Evolutionary conservation across 2,888 invertebrate species (phyloP), one percentile per base, ranked within the genome.

Genomic region (Drosophila merina): DNA sequence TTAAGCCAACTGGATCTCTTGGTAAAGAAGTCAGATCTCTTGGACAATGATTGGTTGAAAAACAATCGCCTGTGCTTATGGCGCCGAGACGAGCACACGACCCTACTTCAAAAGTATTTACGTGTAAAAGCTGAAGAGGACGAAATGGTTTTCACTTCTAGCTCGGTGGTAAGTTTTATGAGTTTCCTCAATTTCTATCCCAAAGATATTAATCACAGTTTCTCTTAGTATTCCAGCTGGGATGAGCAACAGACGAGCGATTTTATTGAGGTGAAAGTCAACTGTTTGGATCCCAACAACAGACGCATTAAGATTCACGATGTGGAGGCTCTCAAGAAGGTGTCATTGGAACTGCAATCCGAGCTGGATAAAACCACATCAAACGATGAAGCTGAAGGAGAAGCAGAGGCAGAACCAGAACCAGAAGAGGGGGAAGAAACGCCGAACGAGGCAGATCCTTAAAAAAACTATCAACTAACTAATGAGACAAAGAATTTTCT

Each of bases 31-130:
- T 89, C 88, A 4, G 92, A 92, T 66, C 67, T 92, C 5, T 72
- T 79, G 30, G 75, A 68, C 4, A 76, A 80, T 50, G 90, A 92
- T 69, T 89, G 90, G 73, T 56, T 82, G 42, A 83, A 80, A 14
- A 91, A 91, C 62, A 80, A 83, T 63, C 90, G 91, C 1, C 72
- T 92, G 26, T 91, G 92, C 36, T 84, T 92, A 57, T 92, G 92
- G 92, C 90, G 90, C 12, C 91, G 90, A 48, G 92, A 92, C 63
- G 90, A 90, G 10, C 87, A 90, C 10, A 79, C 82, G 25, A 91
- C 89, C 74, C 79, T 92, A 10, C 75, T 92, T 72, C 92, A 92
- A 36, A 92, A 92, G 66, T 92, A 91, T 69, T 87, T 92, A 45
- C 84, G 91, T 12, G 89, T 91, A 0, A 91, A 91, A 69, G 89